phyloP scores from a whole-genome alignment of 2,888 invertebrate species.

The Hermaeophaga mercurialis region DNA sequence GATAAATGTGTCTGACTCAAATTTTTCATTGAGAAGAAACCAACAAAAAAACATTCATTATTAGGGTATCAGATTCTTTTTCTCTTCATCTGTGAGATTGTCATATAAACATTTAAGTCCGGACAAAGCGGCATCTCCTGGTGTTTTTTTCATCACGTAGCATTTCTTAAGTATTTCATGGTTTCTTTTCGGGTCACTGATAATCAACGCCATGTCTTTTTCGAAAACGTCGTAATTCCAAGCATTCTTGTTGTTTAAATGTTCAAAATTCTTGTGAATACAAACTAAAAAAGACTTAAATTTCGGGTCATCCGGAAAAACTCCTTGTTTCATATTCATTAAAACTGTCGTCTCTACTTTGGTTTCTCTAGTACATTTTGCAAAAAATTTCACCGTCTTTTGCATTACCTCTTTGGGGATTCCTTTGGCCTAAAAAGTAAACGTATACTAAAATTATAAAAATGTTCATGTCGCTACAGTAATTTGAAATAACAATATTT shows the following conservation, averaged over 20 bases:
- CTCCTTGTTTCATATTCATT: conserved; percentile 1
- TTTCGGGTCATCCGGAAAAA: conserved; percentile 1
- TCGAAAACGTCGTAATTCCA: neutral
- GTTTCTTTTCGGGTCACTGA: neutral
- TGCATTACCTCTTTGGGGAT: neutral
- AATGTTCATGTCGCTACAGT: no score
- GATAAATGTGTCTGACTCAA: no score
- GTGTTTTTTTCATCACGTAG: neutral
- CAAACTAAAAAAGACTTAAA: neutral
- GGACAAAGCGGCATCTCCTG: neutral
- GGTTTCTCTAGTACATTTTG: neutral
- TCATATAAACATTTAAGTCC: neutral
- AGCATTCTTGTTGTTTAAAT: neutral
- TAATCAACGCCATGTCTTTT: neutral
- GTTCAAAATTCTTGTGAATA: neutral
- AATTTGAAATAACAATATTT: no score
- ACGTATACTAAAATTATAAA: no score
- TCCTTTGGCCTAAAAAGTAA: neutral
- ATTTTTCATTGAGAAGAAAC: no score
- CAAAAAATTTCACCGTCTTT: neutral
- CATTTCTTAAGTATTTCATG: neutral
- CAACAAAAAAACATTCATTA: no score
- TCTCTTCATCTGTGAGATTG: neutral
- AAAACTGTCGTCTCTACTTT: neutral
- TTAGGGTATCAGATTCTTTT: no score